Conservation (phyloP, 2,888 invertebrate species). For the Ormyrus rosae region DNA sequence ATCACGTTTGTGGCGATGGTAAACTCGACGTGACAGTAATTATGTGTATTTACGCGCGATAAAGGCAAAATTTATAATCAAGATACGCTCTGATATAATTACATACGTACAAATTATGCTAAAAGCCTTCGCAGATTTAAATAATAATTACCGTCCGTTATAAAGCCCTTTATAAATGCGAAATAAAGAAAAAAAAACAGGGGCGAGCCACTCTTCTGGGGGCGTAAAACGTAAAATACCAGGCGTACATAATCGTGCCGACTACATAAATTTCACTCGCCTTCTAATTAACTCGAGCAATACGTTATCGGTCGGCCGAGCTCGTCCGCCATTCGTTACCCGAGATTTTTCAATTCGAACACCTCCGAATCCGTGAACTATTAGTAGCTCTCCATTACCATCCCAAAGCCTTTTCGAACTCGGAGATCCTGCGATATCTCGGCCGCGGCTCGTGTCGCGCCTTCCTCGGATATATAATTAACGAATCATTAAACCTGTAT, state of each 20-base stretch:
- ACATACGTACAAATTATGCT: slow-evolving; percentile 23
- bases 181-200: background rate
- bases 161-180: slow-evolving; percentile 15
- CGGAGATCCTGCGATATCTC: no score
- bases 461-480: no score
- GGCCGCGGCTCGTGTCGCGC: no score
- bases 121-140: slow-evolving; percentile 25
- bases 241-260: background rate
- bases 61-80: slow-evolving; percentile 35
- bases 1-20: background rate
- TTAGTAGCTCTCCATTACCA: no score
- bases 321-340: no score
- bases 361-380: no score
- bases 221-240: background rate
- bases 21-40: slow-evolving; percentile 16
- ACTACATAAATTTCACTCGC: background rate
- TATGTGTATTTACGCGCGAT: slow-evolving; percentile 15
- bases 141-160: slow-evolving; percentile 6
- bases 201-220: background rate
- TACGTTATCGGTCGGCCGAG: no score
- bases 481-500: no score
- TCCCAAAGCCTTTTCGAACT: no score
- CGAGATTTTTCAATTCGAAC: no score
- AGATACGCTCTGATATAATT: slow-evolving; percentile 18
- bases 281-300: no score